Base-by-base conservation (phyloP, 2,797 vertebrate species). In the Pseudomugil tenellus region DNA sequence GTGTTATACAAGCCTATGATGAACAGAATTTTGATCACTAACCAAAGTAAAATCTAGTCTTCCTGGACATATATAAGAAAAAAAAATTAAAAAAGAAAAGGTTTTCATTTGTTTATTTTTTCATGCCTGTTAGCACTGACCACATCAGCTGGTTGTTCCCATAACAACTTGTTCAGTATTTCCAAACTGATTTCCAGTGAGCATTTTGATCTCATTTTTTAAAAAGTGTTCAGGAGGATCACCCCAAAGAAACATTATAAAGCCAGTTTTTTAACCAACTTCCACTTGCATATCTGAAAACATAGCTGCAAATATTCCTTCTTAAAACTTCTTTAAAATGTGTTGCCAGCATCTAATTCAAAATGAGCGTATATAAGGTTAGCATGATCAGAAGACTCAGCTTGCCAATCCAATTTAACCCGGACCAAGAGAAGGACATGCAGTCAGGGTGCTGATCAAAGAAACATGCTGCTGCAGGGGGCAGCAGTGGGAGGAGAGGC, bases 381-480 rank as follows among this genome's bases (percentile, higher is more conserved):
- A 60, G 26, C 53, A 70, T 56, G 56, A 74, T 72, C 55, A 46
- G 3, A 7, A 52, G 57, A 71, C 54, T 63, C 69, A 62, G 64
- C 31, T 46, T 49, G 69, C 46, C 8, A 46, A 23, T 74, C 66
- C 26, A 10, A 60, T 83, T 76, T 80, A 72, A 85, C 68, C 71
- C 34, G 8, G 60, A 60, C 70, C 41, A 28, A n/a, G 62, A 54
- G 58, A 55, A 70, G 66, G 58, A 77, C 60, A 49, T 37, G 2
- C 12, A 10, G 55, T 66, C 58, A 43, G 71, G 63, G 52, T 70
- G 62, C 72, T 74, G 68, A 84, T 82, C 77, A 84, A 72, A 77
- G 63, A 55, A 57, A 25, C 26, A 41, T 57, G 21, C 26, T 1
- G 17, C 83, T 79, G 63, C 67, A 66, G 64, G 61, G 76, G 37